phyloP scores from a whole-genome alignment of 1,140 invertebrate species.

The Euura saliciscinereae region DNA sequence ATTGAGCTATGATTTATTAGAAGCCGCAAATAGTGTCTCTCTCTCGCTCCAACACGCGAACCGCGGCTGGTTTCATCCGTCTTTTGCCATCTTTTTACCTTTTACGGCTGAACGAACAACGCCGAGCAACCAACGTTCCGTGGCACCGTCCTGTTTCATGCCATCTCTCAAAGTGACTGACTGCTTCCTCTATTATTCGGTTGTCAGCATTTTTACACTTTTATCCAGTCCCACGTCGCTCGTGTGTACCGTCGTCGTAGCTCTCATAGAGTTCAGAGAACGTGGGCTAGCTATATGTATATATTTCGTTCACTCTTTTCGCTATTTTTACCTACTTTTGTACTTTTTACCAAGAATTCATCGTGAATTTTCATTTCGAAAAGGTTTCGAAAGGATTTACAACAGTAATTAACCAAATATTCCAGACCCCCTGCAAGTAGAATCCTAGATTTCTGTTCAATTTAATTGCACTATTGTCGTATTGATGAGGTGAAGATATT shows the following conservation, averaged over 20 bases:
- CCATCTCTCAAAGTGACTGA: constrained; percentile 62
- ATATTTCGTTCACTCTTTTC: too few species aligned
- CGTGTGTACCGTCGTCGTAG: neutral
- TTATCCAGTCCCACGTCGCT: constrained; percentile 45
- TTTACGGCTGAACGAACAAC: constrained; percentile 54
- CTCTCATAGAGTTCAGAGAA: neutral
- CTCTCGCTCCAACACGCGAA: constrained; percentile 54
- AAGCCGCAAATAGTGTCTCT: constrained; percentile 59
- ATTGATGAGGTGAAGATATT: too few species aligned
- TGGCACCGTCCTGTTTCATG: constrained; percentile 48
- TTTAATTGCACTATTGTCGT: too few species aligned
- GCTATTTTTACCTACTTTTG: too few species aligned
- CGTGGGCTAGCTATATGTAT: too few species aligned
- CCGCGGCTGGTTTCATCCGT: constrained; percentile 59
- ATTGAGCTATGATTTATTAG: constrained; percentile 57
- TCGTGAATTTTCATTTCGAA: too few species aligned
- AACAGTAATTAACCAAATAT: too few species aligned
- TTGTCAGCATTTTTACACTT: constrained; percentile 63
- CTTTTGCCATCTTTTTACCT: constrained; percentile 63
- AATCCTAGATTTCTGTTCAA: too few species aligned
- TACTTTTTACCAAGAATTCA: too few species aligned
- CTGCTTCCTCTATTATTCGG: constrained; percentile 62
- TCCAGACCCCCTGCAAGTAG: too few species aligned
- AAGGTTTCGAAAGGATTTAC: too few species aligned
- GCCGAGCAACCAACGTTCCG: constrained; percentile 20